Evolutionary conservation across 2,888 invertebrate species (phyloP).

Genomic region (Cactoblastis cactorum): DNA sequence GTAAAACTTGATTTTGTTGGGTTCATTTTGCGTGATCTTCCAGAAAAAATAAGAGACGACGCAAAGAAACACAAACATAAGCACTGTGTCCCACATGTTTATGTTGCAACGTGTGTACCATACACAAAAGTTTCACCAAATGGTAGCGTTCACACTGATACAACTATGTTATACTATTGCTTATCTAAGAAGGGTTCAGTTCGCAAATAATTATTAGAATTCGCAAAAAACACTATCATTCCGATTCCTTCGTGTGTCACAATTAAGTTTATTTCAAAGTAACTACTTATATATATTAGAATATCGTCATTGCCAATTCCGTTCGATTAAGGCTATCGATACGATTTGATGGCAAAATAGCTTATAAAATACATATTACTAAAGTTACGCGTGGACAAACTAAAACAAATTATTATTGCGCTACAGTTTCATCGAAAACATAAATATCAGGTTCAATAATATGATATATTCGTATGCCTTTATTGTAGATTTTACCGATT

Average conservation of each 20-base stretch:
- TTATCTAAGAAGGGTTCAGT: conserved; percentile 27
- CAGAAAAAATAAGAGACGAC: conserved; percentile 40
- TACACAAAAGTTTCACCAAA: conserved; percentile 32
- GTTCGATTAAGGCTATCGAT: neutral
- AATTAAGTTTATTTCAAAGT: neutral
- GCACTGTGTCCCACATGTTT: conserved; percentile 46
- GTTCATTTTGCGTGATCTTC: conserved; percentile 42
- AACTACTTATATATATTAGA: conserved; percentile 6
- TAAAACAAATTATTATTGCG: too few species aligned
- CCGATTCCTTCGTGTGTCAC: neutral
- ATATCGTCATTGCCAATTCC: neutral
- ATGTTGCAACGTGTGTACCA: conserved; percentile 17
- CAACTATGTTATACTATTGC: conserved; percentile 22
- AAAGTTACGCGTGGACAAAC: too few species aligned
- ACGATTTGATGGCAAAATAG: neutral
- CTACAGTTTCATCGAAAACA: too few species aligned
- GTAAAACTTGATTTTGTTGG: conserved; percentile 48
- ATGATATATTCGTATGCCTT: too few species aligned
- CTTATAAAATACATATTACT: neutral
- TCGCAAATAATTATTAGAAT: neutral
- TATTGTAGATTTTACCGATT: too few species aligned
- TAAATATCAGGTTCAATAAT: too few species aligned
- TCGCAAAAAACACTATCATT: conserved; percentile 5
- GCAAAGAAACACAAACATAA: conserved; percentile 35
- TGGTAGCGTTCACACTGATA: conserved; percentile 33